Percentiles rank a stretch among this genome's conserved stretches.
Evolutionary conservation across 2,888 invertebrate species (phyloP).

Genomic region (Temnothorax unifasciatus): DNA sequence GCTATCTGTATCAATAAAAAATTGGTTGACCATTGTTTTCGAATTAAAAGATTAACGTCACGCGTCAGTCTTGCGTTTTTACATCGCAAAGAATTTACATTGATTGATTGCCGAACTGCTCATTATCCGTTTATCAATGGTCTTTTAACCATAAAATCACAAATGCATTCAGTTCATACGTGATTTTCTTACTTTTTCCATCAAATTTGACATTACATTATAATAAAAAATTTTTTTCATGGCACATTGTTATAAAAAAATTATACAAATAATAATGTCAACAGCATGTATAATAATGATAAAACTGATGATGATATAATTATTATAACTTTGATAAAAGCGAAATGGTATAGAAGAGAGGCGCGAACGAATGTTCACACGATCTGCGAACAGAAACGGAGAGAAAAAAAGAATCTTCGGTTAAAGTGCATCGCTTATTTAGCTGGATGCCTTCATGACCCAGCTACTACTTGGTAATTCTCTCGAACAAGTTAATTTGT

Average conservation of each 20-base stretch:
- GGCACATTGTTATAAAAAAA: neutral
- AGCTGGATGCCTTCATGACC: slow-evolving; percentile 53
- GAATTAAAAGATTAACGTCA: neutral
- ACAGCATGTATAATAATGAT: neutral
- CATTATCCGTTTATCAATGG: neutral
- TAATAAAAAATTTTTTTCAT: neutral
- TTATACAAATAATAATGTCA: neutral
- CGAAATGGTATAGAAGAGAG: too few relatives aligned
- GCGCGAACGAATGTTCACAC: neutral
- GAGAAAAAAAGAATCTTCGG: neutral
- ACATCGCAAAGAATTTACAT: neutral
- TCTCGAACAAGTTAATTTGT: slow-evolving; percentile 74
- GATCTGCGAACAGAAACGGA: too few relatives aligned
- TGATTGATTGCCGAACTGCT: neutral
- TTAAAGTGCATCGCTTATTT: slow-evolving; percentile 21
- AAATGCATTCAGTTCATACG: neutral
- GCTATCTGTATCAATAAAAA: slow-evolving; percentile 2
- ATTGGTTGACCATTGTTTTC: neutral
- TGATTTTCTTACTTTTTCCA: neutral
- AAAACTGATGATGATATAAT: neutral
- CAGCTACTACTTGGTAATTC: slow-evolving; percentile 63
- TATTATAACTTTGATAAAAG: slow-evolving; percentile 9
- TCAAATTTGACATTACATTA: neutral
- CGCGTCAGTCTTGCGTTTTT: neutral
- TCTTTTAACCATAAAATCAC: neutral